phyloP scores from a whole-genome alignment of 1,140 invertebrate species.

The Planococcus citri region DNA sequence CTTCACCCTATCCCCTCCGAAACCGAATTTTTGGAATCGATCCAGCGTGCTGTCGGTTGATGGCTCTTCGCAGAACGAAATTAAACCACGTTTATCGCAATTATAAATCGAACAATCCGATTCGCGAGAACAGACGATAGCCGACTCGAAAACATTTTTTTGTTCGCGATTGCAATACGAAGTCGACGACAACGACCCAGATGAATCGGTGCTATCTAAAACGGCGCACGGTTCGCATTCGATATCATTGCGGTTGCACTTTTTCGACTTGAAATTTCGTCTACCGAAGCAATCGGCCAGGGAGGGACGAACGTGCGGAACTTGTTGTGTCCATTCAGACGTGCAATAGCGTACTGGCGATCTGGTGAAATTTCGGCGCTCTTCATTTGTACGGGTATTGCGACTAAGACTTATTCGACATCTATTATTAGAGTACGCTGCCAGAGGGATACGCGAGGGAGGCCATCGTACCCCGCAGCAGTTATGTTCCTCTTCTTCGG shows the following conservation, averaged over 20 bases:
- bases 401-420: slow-evolving; percentile 8
- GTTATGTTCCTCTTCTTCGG: slow-evolving; percentile 32
- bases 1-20: slow-evolving; percentile 36
- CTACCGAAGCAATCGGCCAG: not conserved
- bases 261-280: not conserved
- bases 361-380: not conserved
- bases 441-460: slow-evolving; percentile 32
- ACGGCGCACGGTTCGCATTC: not conserved
- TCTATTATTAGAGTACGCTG: slow-evolving; percentile 27
- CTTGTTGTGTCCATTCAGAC: slow-evolving; percentile 13
- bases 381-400: not conserved
- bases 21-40: slow-evolving; percentile 58
- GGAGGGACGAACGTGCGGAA: not conserved
- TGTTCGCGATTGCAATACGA: slow-evolving; percentile 24
- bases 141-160: slow-evolving; percentile 25
- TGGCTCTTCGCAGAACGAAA: slow-evolving; percentile 17
- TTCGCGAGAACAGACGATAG: slow-evolving; percentile 23
- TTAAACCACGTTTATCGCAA: slow-evolving; percentile 9
- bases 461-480: slow-evolving; percentile 36
- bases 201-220: not conserved
- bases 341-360: slow-evolving; percentile 11
- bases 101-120: not conserved
- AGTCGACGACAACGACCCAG: slow-evolving; percentile 23
- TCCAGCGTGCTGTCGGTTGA: slow-evolving; percentile 39
- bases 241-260: not conserved